These are phyloP conservation scores for Bombus consobrinus DNA, from an alignment of 1,140 invertebrate genomes.

Conservation along the genomic window DNA sequence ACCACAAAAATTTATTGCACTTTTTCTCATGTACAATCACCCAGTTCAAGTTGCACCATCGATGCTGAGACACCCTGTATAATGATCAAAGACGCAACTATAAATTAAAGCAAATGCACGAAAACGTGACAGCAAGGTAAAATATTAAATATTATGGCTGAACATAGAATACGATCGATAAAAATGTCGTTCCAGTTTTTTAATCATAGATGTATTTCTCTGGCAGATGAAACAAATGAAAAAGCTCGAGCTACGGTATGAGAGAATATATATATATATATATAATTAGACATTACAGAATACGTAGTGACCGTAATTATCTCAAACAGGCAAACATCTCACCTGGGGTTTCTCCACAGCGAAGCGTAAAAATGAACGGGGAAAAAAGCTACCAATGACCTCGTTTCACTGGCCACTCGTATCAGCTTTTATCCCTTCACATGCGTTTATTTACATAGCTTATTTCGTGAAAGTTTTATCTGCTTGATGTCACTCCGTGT, in stretches of 20 bases:
- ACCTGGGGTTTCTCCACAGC: conserved; percentile 7
- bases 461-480: conserved; percentile 48
- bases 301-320: conserved; percentile 25
- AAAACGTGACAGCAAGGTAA: too few relatives aligned
- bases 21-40: too few relatives aligned
- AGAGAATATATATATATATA: background rate
- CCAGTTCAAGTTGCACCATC: too few relatives aligned
- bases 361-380: conserved; percentile 31
- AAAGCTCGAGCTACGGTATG: background rate
- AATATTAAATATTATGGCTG: background rate
- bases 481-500: conserved; percentile 23
- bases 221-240: background rate
- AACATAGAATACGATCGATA: background rate
- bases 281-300: conserved; percentile 35
- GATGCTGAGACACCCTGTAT: background rate
- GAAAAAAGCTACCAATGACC: conserved; percentile 41
- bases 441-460: conserved; percentile 37
- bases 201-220: background rate
- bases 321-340: conserved; percentile 34
- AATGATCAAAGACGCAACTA: background rate
- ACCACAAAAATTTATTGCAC: too few relatives aligned
- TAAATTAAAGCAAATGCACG: background rate
- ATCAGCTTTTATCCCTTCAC: conserved; percentile 36
- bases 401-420: conserved; percentile 21
- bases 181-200: background rate